Evolutionary conservation across 2,797 vertebrate genomes (phyloP), one percentile per base, ranked within the genome.

Genomic region (Ambastaia sidthimunki): DNA sequence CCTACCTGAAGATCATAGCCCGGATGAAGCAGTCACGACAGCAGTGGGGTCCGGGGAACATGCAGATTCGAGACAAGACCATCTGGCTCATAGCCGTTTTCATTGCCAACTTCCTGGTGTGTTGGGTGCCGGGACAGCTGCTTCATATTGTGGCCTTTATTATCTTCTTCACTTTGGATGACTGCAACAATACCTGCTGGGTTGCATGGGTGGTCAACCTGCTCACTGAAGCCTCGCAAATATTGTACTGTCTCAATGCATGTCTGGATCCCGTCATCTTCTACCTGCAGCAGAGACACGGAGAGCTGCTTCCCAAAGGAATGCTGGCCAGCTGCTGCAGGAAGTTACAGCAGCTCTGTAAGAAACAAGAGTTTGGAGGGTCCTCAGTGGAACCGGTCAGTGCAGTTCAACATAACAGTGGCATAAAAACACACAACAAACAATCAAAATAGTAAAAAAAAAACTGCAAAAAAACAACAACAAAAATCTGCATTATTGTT

Each of bases 41-140:
- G 62, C 84, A 85, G 60, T 82, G 81, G 85, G 82, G 83, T 15
- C 25, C 28, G 3, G 70, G 79, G 12, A 71, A 41, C 70, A 41
- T 75, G 19, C 80, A 55, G 15, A 78, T 72, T 12, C 67, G 65
- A 11, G 75, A 84, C 67, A 88, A 85, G 72, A 82, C 80, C 73
- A 78, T 86, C 75, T 76, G 84, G 80, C 74, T 88, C 9, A 84
- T 88, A 48, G 79, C 70, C 0, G 16, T 86, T 37, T 83, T 85
- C 66, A 88, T 86, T 48, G 84, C 74, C 66, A 88, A 85, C 62
- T 86, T 88, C 50, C 68, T 88, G 71, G 77, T 86, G 71, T 88
- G 87, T 76, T 88, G 87, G 86, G 57, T 88, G 44, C 87, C 87
- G 12, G 85, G 84, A 44, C 85, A 88, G 76, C 74, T 88, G 55